These are phyloP conservation scores for Eupithecia inturbata DNA, from an alignment of 2,888 invertebrate species.

Conservation along the genomic window DNA sequence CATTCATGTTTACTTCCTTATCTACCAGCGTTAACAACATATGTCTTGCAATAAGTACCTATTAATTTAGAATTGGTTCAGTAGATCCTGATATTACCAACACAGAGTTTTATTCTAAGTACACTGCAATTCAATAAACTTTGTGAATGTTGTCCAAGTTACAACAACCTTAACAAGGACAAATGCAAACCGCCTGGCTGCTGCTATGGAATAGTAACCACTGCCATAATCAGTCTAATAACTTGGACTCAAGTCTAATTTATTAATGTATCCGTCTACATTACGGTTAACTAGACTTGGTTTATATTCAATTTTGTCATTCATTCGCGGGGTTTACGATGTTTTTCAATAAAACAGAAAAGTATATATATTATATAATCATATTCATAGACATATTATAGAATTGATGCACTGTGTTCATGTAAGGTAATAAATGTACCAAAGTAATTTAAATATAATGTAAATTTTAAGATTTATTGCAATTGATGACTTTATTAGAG, in stretches of 20 bases:
- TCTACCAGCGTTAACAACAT: no score
- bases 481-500: no score
- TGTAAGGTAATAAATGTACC: not conserved
- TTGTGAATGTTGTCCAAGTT: slow-evolving; percentile 63
- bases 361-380: no score
- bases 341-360: not conserved
- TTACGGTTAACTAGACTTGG: not conserved
- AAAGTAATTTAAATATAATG: not conserved
- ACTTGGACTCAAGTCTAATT: slow-evolving; percentile 17
- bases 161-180: slow-evolving; percentile 63
- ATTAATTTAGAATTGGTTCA: not conserved
- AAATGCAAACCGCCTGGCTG: slow-evolving; percentile 30
- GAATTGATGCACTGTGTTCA: not conserved
- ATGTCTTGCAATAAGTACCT: no score
- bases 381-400: not conserved
- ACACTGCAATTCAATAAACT: slow-evolving; percentile 36
- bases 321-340: not conserved
- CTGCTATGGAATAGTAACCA: slow-evolving; percentile 1
- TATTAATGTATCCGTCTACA: not conserved
- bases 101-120: not conserved
- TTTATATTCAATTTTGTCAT: not conserved
- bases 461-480: not conserved
- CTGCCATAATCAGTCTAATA: slow-evolving; percentile 18
- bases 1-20: no score
- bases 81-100: slow-evolving; percentile 2